Evolutionary conservation across 2,797 vertebrate genomes (phyloP).

Genomic region (Smutsia temminckii): DNA sequence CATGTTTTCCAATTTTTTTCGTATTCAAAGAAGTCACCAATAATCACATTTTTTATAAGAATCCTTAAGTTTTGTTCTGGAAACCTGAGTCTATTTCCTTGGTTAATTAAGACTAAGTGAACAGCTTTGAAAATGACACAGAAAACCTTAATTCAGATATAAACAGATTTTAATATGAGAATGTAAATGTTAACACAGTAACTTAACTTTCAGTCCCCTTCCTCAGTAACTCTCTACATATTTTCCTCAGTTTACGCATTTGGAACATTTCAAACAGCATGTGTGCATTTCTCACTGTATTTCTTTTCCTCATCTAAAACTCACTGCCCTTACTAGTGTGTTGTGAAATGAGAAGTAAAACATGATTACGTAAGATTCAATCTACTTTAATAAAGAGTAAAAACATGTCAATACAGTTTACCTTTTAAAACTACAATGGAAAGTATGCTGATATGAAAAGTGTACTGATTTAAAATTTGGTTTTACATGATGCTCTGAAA

Average conservation of each 20-base stretch:
- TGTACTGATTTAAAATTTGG: not conserved
- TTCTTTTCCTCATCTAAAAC: slow-evolving; percentile 21
- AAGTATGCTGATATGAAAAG: not conserved
- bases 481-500: slow-evolving; percentile 21
- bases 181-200: not conserved
- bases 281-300: not conserved
- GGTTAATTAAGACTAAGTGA: slow-evolving; percentile 45
- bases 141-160: slow-evolving; percentile 13
- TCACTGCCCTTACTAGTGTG: not conserved
- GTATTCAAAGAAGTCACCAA: slow-evolving; percentile 29
- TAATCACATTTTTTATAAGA: not conserved
- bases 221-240: not conserved
- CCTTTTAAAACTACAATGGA: not conserved
- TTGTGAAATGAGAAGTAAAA: not conserved
- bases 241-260: not conserved
- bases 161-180: slow-evolving; percentile 54
- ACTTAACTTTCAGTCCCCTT: not conserved
- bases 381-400: not conserved
- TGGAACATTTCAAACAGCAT: not conserved
- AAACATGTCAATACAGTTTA: not conserved
- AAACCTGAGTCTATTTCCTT: not conserved
- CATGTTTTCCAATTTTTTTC: not conserved
- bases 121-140: not conserved
- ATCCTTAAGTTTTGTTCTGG: not conserved
- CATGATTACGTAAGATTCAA: not conserved